Evolutionary conservation across 2,888 invertebrate genomes (phyloP).

Genomic region (Agelastica alni): DNA sequence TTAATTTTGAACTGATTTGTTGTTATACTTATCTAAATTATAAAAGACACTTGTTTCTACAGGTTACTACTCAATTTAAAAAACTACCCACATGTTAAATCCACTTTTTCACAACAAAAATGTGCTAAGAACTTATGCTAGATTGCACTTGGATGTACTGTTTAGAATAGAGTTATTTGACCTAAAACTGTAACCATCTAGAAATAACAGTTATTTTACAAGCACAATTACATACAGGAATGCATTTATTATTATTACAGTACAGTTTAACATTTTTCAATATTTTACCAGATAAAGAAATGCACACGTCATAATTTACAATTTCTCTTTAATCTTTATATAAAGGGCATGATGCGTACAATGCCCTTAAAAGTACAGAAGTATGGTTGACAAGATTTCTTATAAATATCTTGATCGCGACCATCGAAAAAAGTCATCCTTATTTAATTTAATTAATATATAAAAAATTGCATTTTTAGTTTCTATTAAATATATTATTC

Average conservation of each 20-base stretch:
- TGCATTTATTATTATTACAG: conserved; percentile 42
- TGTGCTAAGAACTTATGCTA: conserved; percentile 21
- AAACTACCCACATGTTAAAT: conserved; percentile 22
- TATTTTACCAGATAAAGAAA: conserved; percentile 36
- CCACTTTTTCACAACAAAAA: conserved; percentile 27
- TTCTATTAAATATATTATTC: conserved; percentile 1
- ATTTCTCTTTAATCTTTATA: conserved; percentile 23
- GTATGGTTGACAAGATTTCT: conserved; percentile 26
- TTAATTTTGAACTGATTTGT: no score
- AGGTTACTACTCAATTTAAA: conserved; percentile 3
- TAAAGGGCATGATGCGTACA: conserved; percentile 35
- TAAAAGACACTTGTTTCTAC: conserved; percentile 2
- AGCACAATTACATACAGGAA: conserved; percentile 47
- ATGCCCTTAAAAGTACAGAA: conserved; percentile 50
- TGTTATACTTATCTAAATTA: no score
- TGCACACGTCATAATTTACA: conserved; percentile 33
- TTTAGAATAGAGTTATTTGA: conserved; percentile 55
- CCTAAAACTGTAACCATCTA: conserved; percentile 57
- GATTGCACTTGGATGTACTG: conserved; percentile 37
- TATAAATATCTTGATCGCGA: conserved; percentile 1
- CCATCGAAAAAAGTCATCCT: background rate
- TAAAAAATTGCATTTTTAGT: no score
- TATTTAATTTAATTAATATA: no score
- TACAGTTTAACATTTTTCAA: conserved; percentile 32
- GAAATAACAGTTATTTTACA: conserved; percentile 56